Conservation (phyloP, 2,797 vertebrate genomes). For the Enteromius anoplus region DNA sequence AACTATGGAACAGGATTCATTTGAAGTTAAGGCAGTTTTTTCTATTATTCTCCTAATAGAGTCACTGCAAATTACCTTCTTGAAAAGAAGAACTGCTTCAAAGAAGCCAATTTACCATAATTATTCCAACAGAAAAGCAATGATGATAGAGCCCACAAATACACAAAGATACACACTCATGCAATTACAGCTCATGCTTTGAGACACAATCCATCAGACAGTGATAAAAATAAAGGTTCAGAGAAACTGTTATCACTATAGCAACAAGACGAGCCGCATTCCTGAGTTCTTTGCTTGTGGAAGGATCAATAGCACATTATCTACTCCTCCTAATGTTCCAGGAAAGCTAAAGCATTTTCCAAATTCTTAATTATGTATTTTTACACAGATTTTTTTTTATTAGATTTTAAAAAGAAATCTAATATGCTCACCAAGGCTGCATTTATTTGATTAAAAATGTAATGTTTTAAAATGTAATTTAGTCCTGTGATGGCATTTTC, state of each 20-base stretch:
- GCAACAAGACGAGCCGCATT: conserved; percentile 39
- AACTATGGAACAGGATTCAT: background rate
- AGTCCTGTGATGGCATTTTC: background rate
- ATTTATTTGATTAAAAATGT: background rate
- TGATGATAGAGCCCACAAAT: background rate
- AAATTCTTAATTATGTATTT: conserved; percentile 16
- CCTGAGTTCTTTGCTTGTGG: conserved; percentile 24
- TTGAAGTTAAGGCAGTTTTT: background rate
- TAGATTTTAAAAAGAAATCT: background rate
- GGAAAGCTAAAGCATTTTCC: conserved; percentile 33
- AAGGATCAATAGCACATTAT: conserved; percentile 49
- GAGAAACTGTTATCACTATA: conserved; percentile 30
- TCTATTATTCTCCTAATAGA: background rate
- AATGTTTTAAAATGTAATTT: background rate
- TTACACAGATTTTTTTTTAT: background rate
- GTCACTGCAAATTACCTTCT: conserved; percentile 13
- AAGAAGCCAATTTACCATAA: background rate
- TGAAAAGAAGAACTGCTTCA: background rate
- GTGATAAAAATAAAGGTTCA: conserved; percentile 20
- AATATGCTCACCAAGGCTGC: background rate
- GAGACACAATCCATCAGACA: conserved; percentile 25
- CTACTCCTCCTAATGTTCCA: conserved; percentile 29
- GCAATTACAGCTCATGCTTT: conserved; percentile 6
- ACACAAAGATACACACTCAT: background rate
- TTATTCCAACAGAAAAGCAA: background rate